Conservation (phyloP, 2,888 invertebrate species). For the Amphipoea oculea region DNA sequence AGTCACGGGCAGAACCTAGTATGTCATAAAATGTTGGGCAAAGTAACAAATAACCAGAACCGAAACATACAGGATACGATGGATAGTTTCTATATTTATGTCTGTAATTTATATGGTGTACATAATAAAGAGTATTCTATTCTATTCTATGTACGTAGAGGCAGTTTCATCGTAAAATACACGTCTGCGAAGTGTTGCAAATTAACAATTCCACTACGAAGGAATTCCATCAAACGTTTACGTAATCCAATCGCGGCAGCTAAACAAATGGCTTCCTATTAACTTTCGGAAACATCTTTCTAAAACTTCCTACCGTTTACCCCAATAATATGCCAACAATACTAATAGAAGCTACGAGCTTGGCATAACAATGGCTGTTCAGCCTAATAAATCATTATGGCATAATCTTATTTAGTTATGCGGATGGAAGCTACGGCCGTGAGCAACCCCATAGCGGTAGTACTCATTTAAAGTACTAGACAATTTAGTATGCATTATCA, state of each 20-base stretch:
- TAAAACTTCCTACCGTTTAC: slow-evolving; percentile 38
- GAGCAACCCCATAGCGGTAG: slow-evolving; percentile 41
- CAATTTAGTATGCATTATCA: slow-evolving; percentile 38
- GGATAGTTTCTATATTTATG: too few species aligned
- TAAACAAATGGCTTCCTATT: slow-evolving; percentile 23
- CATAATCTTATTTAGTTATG: slow-evolving; percentile 54
- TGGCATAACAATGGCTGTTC: slow-evolving; percentile 49
- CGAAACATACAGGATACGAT: background rate
- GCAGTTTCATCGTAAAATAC: background rate
- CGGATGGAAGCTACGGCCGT: slow-evolving; percentile 56
- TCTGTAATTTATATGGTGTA: too few species aligned
- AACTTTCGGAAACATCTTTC: slow-evolving; percentile 31
- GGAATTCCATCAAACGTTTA: slow-evolving; percentile 5
- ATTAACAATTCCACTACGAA: slow-evolving; percentile 11
- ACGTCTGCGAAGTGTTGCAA: background rate
- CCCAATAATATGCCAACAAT: slow-evolving; percentile 32
- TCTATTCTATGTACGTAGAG: background rate
- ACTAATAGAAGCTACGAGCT: slow-evolving; percentile 34
- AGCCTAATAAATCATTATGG: slow-evolving; percentile 45
- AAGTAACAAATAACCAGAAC: background rate
- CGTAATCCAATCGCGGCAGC: slow-evolving; percentile 13
- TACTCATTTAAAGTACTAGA: slow-evolving; percentile 30
- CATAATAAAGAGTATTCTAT: too few species aligned
- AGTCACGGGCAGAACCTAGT: background rate
- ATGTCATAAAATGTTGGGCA: background rate